These are phyloP conservation scores for Rhamnusium bicolor DNA, from an alignment of 2,888 invertebrate genomes.

Conservation along the genomic window DNA sequence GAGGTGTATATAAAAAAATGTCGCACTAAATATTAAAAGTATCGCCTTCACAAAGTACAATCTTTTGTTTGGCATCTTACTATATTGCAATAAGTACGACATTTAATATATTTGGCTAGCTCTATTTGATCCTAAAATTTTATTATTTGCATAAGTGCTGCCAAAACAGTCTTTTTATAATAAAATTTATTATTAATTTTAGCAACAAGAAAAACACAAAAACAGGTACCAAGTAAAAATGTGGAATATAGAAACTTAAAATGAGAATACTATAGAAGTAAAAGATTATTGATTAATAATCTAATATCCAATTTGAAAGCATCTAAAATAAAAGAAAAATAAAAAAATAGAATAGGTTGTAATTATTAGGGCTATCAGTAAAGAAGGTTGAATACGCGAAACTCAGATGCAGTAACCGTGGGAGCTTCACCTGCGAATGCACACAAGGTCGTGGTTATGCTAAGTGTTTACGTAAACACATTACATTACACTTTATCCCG, in stretches of 20 bases:
- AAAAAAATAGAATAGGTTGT: not conserved
- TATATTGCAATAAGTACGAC: constrained; percentile 12
- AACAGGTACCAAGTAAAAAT: not conserved
- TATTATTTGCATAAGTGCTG: constrained; percentile 18
- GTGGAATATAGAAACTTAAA: not conserved
- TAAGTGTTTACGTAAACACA: too few species aligned
- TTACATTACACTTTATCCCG: too few species aligned
- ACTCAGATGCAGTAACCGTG: too few species aligned
- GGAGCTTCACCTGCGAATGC: too few species aligned
- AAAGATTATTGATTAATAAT: too few species aligned
- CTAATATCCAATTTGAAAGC: not conserved
- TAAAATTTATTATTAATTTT: not conserved
- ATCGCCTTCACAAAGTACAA: constrained; percentile 4
- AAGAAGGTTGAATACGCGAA: too few species aligned
- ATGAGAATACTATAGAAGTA: too few species aligned
- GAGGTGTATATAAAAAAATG: not conserved
- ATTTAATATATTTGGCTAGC: constrained; percentile 20
- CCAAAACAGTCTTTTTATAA: constrained; percentile 21
- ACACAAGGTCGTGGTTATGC: too few species aligned
- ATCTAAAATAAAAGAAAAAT: too few species aligned
- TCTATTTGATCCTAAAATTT: not conserved
- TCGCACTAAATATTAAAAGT: constrained; percentile 8
- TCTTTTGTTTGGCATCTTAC: not conserved
- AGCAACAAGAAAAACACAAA: not conserved
- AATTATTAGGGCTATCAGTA: too few species aligned